phyloP scores from a whole-genome alignment of 2,888 invertebrate genomes.

The Kuschelorhynchus macadamiae region DNA sequence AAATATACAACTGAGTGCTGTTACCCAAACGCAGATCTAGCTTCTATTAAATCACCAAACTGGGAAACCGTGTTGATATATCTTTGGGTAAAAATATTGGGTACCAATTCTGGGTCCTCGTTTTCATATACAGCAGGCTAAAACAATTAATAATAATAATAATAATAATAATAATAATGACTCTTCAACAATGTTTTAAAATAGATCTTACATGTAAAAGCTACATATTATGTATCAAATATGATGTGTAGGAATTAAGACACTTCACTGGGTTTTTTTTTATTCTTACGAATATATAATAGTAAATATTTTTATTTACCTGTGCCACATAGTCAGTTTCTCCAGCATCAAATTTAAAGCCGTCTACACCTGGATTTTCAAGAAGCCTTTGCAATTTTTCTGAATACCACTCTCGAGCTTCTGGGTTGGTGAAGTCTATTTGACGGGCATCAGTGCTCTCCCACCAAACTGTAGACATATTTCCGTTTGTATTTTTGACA shows the following conservation, averaged over 20 bases:
- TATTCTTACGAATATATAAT: no score
- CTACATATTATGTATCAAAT: no score
- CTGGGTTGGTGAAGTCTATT: constrained; percentile 81
- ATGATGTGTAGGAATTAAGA: no score
- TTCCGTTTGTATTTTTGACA: constrained; percentile 70
- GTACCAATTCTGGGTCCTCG: constrained; percentile 72
- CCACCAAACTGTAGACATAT: constrained; percentile 70
- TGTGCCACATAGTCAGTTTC: constrained; percentile 80
- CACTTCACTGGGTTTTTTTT: no score
- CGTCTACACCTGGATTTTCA: constrained; percentile 77
- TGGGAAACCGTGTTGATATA: constrained; percentile 73
- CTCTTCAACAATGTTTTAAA: constrained; percentile 4
- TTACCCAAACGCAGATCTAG: constrained; percentile 78
- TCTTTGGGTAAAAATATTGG: constrained; percentile 72
- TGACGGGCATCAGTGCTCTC: constrained; percentile 72
- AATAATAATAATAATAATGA: neutral
- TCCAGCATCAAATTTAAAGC: constrained; percentile 87
- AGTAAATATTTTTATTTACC: no score
- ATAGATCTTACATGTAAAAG: no score
- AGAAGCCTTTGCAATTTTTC: constrained; percentile 71
- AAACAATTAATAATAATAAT: constrained; percentile 13
- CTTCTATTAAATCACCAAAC: constrained; percentile 78
- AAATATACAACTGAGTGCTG: no score
- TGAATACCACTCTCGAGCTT: constrained; percentile 75
- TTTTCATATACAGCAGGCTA: constrained; percentile 59